Evolutionary conservation across 1,140 invertebrate species (phyloP).

Genomic region (Stegodyphus dumicola): DNA sequence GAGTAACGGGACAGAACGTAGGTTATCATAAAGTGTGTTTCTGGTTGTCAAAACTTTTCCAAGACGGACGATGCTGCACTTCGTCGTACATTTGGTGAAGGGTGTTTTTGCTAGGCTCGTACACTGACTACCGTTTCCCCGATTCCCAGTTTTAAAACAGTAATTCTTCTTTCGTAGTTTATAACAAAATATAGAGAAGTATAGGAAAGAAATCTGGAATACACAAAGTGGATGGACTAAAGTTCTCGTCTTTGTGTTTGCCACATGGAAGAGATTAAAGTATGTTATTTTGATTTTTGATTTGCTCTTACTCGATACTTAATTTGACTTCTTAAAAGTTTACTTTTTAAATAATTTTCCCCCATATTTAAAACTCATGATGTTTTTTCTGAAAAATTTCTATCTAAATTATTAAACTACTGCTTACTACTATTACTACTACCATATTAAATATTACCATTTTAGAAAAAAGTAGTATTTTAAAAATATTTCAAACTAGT

Average conservation of each 20-base stretch:
- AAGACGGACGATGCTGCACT: too few relatives aligned
- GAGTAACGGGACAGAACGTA: constrained; percentile 3
- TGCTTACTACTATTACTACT: too few relatives aligned
- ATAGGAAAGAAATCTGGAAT: background rate
- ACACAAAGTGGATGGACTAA: background rate
- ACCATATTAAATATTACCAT: too few relatives aligned
- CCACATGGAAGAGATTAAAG: constrained; percentile 1
- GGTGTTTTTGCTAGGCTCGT: background rate
- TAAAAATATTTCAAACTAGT: too few relatives aligned
- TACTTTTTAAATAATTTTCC: too few relatives aligned
- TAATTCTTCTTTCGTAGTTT: background rate
- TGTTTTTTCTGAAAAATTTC: too few relatives aligned
- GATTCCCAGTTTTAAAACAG: background rate
- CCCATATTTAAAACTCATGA: too few relatives aligned
- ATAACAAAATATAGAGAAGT: background rate
- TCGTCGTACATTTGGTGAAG: background rate
- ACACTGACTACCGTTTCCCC: background rate
- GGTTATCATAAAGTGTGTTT: constrained; percentile 16
- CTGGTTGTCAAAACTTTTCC: constrained; percentile 50
- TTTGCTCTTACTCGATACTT: too few relatives aligned
- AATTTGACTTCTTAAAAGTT: too few relatives aligned
- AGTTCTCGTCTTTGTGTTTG: background rate
- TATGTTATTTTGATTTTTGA: constrained; percentile 31
- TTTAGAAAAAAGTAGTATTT: too few relatives aligned
- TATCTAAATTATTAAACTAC: too few relatives aligned